These are phyloP conservation scores for Pteria penguin DNA, from an alignment of 2,888 invertebrate genomes.

Conservation along the genomic window DNA sequence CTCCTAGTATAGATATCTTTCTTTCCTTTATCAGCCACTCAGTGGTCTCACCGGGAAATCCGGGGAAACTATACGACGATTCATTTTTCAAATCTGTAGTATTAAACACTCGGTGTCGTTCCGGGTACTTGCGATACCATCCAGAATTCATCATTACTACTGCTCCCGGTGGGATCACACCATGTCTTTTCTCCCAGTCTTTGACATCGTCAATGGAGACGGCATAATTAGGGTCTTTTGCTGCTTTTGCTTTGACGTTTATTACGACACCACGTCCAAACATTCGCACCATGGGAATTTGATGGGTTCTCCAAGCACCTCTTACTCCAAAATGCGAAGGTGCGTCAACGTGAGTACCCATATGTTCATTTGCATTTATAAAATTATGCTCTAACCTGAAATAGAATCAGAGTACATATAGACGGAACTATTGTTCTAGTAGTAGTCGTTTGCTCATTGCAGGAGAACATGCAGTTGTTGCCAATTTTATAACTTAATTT, in stretches of 20 bases:
- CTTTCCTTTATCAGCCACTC: slow-evolving; percentile 82
- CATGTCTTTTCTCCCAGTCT: slow-evolving; percentile 77
- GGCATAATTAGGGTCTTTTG: slow-evolving; percentile 43
- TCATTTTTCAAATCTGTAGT: background rate
- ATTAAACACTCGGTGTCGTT: slow-evolving; percentile 45
- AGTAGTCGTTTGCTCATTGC: too few relatives aligned
- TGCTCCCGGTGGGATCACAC: slow-evolving; percentile 77
- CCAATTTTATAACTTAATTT: too few relatives aligned
- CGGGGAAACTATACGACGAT: slow-evolving; percentile 38
- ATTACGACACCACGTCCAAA: slow-evolving; percentile 73
- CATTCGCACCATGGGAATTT: slow-evolving; percentile 81
- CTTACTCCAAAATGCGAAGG: slow-evolving; percentile 82
- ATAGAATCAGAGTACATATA: too few relatives aligned
- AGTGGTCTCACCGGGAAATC: slow-evolving; percentile 83
- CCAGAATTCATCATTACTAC: slow-evolving; percentile 79
- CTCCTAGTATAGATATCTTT: slow-evolving; percentile 82
- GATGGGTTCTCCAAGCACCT: slow-evolving; percentile 81
- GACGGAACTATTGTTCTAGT: too few relatives aligned
- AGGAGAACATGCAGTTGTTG: too few relatives aligned
- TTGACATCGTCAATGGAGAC: slow-evolving; percentile 74
- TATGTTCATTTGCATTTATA: slow-evolving; percentile 81
- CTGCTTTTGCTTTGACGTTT: slow-evolving; percentile 48
- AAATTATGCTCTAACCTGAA: slow-evolving; percentile 10
- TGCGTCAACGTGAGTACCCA: slow-evolving; percentile 85
- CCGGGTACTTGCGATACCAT: slow-evolving; percentile 71